These are phyloP conservation scores for Hypolimnas misippus DNA, from an alignment of 2,888 invertebrate species.

Conservation along the genomic window DNA sequence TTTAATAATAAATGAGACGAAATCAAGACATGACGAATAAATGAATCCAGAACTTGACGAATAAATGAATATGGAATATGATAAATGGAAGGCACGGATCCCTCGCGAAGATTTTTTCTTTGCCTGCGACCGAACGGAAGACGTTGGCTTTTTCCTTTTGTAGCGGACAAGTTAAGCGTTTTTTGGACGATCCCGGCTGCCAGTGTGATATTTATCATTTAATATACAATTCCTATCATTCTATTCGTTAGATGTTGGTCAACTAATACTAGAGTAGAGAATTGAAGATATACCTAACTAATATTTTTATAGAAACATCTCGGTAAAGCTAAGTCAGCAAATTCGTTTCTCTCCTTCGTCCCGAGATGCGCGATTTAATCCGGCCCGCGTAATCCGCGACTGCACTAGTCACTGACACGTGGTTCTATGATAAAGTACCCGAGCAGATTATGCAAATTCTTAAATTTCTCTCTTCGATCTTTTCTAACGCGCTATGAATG, in stretches of 20 bases:
- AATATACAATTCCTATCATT: constrained; percentile 73
- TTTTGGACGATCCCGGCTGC: constrained; percentile 75
- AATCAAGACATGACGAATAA: constrained; percentile 85
- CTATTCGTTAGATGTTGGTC: constrained; percentile 30
- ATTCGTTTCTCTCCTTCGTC: constrained; percentile 41
- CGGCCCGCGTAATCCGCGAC: constrained; percentile 74
- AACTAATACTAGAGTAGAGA: not conserved
- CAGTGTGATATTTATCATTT: constrained; percentile 82
- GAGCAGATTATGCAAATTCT: constrained; percentile 83
- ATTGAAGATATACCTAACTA: not conserved
- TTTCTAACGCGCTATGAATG: constrained; percentile 51
- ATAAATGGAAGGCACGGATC: constrained; percentile 81
- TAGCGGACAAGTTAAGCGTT: constrained; percentile 83
- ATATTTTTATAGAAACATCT: not conserved
- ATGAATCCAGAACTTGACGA: constrained; percentile 85
- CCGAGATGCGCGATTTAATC: constrained; percentile 71
- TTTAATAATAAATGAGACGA: constrained; percentile 85
- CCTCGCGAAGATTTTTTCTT: constrained; percentile 83
- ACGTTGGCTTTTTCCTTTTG: constrained; percentile 83
- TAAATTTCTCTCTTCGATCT: constrained; percentile 69
- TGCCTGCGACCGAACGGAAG: constrained; percentile 82
- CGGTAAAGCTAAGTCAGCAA: not conserved
- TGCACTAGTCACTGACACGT: constrained; percentile 84
- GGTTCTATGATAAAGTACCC: constrained; percentile 83
- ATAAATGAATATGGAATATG: constrained; percentile 85